A percentile compares a stretch with the other conserved stretches of the same genome.
Conservation (phyloP, 2,888 invertebrate genomes). For the Aphidius colemani region DNA sequence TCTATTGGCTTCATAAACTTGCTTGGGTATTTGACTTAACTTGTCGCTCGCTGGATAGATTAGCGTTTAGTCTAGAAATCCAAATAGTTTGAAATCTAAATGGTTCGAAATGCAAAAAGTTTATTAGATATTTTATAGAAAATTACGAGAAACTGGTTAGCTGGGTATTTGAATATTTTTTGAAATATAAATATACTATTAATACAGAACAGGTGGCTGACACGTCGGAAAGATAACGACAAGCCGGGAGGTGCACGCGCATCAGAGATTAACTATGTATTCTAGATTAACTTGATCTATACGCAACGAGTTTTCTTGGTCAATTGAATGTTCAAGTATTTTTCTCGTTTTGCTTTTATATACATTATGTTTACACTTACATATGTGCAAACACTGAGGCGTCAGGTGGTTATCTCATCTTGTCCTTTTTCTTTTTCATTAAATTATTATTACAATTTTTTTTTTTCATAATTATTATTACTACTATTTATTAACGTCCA, state of each 20-base stretch:
- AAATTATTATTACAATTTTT: conserved; percentile 1
- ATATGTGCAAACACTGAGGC: conserved; percentile 1
- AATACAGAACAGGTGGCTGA: conserved; percentile 27
- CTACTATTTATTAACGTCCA: no score
- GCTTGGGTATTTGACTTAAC: no score
- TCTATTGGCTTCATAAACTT: no score
- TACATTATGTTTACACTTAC: neutral
- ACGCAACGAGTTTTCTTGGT: neutral
- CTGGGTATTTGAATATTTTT: no score
- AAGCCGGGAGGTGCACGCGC: conserved; percentile 28
- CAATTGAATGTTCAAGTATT: neutral
- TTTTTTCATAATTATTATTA: no score
- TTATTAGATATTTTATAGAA: no score
- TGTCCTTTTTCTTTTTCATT: neutral
- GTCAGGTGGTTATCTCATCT: conserved; percentile 19
- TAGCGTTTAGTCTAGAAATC: no score
- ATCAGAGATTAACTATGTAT: conserved; percentile 25
- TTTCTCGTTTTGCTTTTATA: neutral
- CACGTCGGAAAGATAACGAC: conserved; percentile 34
- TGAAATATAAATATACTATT: no score
- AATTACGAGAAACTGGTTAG: no score
- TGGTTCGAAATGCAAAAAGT: no score
- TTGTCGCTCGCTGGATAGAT: no score
- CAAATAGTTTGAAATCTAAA: no score
- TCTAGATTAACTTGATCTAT: conserved; percentile 27